Evolutionary conservation across 2,113 vertebrate species (phyloP).

Genomic region (Rhinoderma darwinii): DNA sequence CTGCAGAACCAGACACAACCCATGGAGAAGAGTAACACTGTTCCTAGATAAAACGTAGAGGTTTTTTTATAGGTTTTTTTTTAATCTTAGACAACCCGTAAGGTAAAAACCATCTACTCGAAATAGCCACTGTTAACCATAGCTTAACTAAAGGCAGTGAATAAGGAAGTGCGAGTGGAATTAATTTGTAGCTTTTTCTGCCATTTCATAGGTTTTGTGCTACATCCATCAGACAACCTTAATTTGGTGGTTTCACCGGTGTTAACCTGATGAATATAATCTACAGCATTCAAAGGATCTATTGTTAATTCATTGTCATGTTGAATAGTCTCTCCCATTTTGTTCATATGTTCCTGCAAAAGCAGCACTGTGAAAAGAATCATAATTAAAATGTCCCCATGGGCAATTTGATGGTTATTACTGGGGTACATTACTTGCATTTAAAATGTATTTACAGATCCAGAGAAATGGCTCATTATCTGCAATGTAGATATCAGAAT

Average conservation of each 20-base stretch:
- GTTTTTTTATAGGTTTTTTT: too few relatives aligned
- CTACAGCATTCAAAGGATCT: not conserved
- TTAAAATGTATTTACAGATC: constrained; percentile 25
- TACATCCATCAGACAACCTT: not conserved
- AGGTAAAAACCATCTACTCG: too few relatives aligned
- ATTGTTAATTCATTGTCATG: constrained; percentile 13
- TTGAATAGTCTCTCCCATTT: not conserved
- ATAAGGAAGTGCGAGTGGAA: not conserved
- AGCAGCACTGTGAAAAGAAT: not conserved
- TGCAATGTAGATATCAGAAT: constrained; percentile 29
- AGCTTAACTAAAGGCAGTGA: not conserved
- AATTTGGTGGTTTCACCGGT: not conserved
- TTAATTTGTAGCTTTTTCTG: not conserved
- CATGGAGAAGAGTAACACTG: too few relatives aligned
- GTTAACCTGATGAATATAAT: not conserved
- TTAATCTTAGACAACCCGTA: too few relatives aligned
- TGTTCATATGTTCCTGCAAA: not conserved
- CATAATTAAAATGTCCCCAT: constrained; percentile 38
- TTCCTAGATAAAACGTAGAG: too few relatives aligned
- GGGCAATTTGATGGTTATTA: constrained; percentile 34
- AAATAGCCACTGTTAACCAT: not conserved
- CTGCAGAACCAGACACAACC: too few relatives aligned
- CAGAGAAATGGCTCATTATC: constrained; percentile 1
- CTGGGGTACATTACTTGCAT: constrained; percentile 27
- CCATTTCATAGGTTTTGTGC: not conserved